phyloP scores from a whole-genome alignment of 2,113 vertebrate genomes.

The Dinomys branickii region DNA sequence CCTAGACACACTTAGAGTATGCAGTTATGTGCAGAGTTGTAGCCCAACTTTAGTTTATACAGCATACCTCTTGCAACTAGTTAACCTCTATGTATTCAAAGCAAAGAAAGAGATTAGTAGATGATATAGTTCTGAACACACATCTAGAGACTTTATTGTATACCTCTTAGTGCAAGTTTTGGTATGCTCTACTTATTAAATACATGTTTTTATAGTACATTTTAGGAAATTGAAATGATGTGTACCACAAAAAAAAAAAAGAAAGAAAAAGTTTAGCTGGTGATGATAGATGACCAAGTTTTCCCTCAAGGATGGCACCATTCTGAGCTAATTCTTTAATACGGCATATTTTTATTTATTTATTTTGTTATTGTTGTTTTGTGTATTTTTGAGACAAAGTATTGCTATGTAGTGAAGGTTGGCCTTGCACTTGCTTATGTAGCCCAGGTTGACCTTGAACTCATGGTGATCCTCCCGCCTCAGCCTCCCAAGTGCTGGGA shows the following conservation, averaged over 20 bases:
- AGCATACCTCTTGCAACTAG: not conserved
- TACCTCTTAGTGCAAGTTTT: not conserved
- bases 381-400: too few species aligned
- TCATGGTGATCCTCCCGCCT: too few species aligned
- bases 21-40: not conserved
- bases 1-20: not conserved
- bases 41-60: not conserved
- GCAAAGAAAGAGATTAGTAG: constrained; percentile 39
- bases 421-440: too few species aligned
- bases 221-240: not conserved
- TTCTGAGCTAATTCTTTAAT: not conserved
- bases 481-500: too few species aligned
- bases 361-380: too few species aligned
- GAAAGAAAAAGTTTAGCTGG: not conserved
- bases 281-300: not conserved
- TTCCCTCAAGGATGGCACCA: not conserved
- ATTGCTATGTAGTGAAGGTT: too few species aligned
- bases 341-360: not conserved
- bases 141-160: not conserved
- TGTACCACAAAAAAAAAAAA: not conserved
- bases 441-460: too few species aligned
- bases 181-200: not conserved
- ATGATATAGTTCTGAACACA: not conserved
- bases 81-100: not conserved
- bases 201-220: not conserved